phyloP scores from a whole-genome alignment of 2,888 invertebrate genomes.

The Eristalis intricaria region DNA sequence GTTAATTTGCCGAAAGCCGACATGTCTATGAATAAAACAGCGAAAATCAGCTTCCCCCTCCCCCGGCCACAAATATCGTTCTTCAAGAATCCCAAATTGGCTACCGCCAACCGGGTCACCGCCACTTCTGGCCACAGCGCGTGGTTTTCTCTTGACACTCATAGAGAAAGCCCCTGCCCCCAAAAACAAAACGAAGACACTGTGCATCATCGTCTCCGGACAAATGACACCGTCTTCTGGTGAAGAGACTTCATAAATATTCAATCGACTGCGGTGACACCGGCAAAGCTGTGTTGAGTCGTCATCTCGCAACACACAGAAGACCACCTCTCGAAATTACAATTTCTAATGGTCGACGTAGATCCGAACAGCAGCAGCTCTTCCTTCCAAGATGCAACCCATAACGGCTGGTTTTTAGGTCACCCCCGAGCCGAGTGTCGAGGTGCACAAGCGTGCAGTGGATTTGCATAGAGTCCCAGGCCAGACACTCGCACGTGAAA shows the following conservation, averaged over 20 bases:
- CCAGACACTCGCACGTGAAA: not conserved
- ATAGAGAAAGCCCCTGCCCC: slow-evolving; percentile 20
- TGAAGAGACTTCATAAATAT: slow-evolving; percentile 50
- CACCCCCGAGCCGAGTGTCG: not conserved
- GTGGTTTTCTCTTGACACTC: slow-evolving; percentile 6
- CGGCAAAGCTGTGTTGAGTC: slow-evolving; percentile 1
- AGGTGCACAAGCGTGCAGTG: slow-evolving; percentile 11
- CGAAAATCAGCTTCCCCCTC: not conserved
- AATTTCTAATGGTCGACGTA: slow-evolving; percentile 9
- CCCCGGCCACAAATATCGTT: not conserved
- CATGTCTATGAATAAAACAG: slow-evolving; percentile 17
- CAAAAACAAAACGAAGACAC: not conserved
- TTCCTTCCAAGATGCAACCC: not conserved
- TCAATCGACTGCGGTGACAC: slow-evolving; percentile 44
- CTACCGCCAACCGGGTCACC: not conserved
- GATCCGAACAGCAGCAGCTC: not conserved
- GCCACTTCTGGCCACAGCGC: not conserved
- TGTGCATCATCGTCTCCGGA: not conserved
- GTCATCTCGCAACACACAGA: not conserved
- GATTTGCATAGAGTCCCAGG: slow-evolving; percentile 36
- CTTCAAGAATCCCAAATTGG: not conserved
- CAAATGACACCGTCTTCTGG: slow-evolving; percentile 29
- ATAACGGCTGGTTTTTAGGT: slow-evolving; percentile 21
- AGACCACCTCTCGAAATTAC: slow-evolving; percentile 27
- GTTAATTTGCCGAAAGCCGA: slow-evolving; percentile 1